Evolutionary conservation across 1,140 invertebrate species (phyloP), one percentile per base, ranked within the genome.

Genomic region (Diorhabda elongata): DNA sequence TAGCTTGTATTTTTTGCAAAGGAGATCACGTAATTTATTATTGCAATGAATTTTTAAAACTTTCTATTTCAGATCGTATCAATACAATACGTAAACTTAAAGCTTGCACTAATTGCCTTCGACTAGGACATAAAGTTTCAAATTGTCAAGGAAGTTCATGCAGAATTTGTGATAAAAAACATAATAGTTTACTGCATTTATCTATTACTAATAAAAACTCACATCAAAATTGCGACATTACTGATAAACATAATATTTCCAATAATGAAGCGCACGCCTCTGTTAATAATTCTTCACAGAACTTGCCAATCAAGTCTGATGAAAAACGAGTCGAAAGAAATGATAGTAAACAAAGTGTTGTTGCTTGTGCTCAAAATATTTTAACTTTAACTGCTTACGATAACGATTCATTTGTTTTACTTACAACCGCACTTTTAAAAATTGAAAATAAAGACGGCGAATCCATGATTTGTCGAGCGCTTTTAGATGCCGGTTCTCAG

Each of bases 1-100:
- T 6, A 7, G 52, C 52, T 43, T 69, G 68, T 66, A 11, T 47
- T 5, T 68, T 71, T 68, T 71, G 69, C 60, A 71, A 71, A 52
- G 44, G n/a, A 8, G 56, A 9, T 44, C 62, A 71, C 64, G 67
- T 47, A 5, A 45, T 65, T 45, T 70, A 70, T 47, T 44, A 66
- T 6, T 70, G 59, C 47, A 11, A 63, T 7, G 42, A 66, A 61
- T 64, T 70, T 44, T n/a, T 52, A 61, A 64, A 67, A 44, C 26
- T 70, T 4, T 42, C 59, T 5, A 58, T 0, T n/a, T 52, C 26
- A 43, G 44, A 57, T 5, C 58, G 69, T n/a, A 66, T 59, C 5
- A 11, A 58, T 11, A 44, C 44, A 44, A 43, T 71, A 5, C 67
- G 61, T 59, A 57, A 60, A n/a, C n/a, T 68, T 11, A n/a, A 43